A percentile compares a stretch with the other conserved stretches of the same genome.
phyloP scores from a whole-genome alignment of 1,140 invertebrate species.

The Mylabris phalerata region DNA sequence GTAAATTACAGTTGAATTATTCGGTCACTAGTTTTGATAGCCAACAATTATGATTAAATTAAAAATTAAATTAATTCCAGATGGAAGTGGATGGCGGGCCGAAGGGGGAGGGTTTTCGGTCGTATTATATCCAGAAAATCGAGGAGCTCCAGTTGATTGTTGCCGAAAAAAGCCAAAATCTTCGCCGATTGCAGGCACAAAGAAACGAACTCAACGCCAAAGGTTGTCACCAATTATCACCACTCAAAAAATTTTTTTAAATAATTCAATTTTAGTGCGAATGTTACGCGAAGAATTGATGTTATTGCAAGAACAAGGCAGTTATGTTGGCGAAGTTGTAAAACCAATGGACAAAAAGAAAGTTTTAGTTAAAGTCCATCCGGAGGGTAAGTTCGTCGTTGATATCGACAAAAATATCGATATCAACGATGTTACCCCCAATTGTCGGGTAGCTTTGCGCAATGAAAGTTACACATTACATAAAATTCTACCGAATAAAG shows the following conservation, averaged over 20 bases:
- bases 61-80: constrained; percentile 45
- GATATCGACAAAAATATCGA: constrained; percentile 99
- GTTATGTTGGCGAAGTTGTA: constrained; percentile 98
- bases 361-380: constrained; percentile 98
- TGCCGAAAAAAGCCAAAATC: constrained; percentile 95
- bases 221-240: constrained; percentile 52
- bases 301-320: constrained; percentile 97
- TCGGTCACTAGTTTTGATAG: too few relatives aligned
- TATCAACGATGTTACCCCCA: constrained; percentile 96
- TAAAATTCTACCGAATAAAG: constrained; percentile 98
- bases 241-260: background rate
- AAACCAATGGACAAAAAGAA: constrained; percentile 99
- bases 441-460: constrained; percentile 93
- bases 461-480: constrained; percentile 99
- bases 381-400: constrained; percentile 99
- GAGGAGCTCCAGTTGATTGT: constrained; percentile 94
- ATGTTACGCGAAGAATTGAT: constrained; percentile 97
- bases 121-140: constrained; percentile 95
- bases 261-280: constrained; percentile 59
- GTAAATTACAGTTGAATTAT: too few relatives aligned
- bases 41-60: too few relatives aligned
- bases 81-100: constrained; percentile 78
- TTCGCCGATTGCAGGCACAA: constrained; percentile 94
- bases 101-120: constrained; percentile 82
- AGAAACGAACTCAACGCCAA: constrained; percentile 99